A percentile compares a stretch with the other conserved stretches of the same genome.
Evolutionary conservation across 2,113 vertebrate genomes (phyloP).

Genomic region (Monopterus albus): DNA sequence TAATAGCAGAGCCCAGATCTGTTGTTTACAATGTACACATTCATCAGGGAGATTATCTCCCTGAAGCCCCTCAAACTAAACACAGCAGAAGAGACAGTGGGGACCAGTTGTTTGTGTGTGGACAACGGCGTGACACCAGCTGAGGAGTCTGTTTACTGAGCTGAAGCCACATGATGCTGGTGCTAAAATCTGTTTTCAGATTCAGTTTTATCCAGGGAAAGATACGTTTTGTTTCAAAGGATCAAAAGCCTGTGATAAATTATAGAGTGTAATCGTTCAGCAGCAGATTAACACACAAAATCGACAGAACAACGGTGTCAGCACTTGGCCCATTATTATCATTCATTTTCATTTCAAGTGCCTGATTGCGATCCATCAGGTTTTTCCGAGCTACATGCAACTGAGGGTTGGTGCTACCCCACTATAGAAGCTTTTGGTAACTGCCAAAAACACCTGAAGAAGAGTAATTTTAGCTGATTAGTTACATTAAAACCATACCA

Average conservation of each 20-base stretch:
- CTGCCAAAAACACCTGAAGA: too few species aligned
- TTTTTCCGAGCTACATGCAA: too few species aligned
- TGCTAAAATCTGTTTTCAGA: conserved; percentile 11
- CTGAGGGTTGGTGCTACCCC: too few species aligned
- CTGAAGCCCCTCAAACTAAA: not conserved
- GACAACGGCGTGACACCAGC: not conserved
- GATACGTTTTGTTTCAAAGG: not conserved
- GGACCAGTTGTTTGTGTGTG: not conserved
- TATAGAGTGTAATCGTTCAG: not conserved
- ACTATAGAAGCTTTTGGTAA: too few species aligned
- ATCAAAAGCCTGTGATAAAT: not conserved
- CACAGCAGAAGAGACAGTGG: not conserved
- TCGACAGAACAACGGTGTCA: too few species aligned
- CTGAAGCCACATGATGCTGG: not conserved
- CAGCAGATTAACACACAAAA: too few species aligned
- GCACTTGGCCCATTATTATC: too few species aligned
- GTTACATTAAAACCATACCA: too few species aligned
- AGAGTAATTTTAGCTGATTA: too few species aligned
- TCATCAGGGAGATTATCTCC: conserved; percentile 29
- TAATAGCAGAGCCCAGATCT: conserved; percentile 8
- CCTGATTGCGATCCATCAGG: too few species aligned
- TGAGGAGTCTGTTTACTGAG: not conserved
- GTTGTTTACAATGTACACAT: conserved; percentile 12
- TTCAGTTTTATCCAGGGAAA: not conserved
- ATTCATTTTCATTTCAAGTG: too few species aligned